Evolutionary conservation across 2,113 vertebrate species (phyloP), one percentile per base, ranked within the genome.

Genomic region (Procavia capensis): DNA sequence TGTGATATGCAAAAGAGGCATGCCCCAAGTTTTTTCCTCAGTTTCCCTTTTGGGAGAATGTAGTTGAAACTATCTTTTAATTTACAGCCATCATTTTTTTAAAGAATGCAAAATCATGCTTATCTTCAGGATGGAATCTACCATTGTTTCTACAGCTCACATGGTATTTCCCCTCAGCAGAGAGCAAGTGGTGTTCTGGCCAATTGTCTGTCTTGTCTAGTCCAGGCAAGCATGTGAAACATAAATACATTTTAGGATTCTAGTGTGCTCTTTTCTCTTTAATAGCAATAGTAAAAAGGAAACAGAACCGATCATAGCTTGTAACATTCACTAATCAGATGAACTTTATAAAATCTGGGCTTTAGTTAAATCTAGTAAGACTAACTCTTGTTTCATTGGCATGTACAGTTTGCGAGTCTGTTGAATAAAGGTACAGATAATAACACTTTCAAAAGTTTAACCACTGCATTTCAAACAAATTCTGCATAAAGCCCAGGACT

Each of bases 371-470:
- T 79, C 61, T 95, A 88, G 70, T 39, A 86, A 39, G 13, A 54
- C 97, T 92, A 97, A 96, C 24, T 54, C 74, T 89, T 74, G 27
- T 75, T 95, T 94, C 45, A 95, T 31, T 91, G 74, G 45, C 80
- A 86, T 74, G 72, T 45, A 90, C 47, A 93, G 72, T 25, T 92
- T 70, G 25, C 81, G 79, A 36, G n/a, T 72, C 1, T 22, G 3
- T 89, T 84, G 74, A 92, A 90, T 85, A 96, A 90, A 59, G 68
- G 36, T 45, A 19, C 66, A 95, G 95, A 64, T 36, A 66, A 78
- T 95, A 85, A 64, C 39, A 97, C 36, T 91, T 97, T 80, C 79
- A 68, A 87, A 85, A 39, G 6, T 75, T 97, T 97, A 96, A 96
- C 84, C 34, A 88, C 78, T n/a, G n/a, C 41, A 70, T 94, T 88